A percentile compares a stretch with the other conserved stretches of the same genome.
These are phyloP conservation scores for Phacellophora camtschatica DNA, from an alignment of 30 jellyfish, hydroid and myxozoan species.

Conservation along the genomic window DNA sequence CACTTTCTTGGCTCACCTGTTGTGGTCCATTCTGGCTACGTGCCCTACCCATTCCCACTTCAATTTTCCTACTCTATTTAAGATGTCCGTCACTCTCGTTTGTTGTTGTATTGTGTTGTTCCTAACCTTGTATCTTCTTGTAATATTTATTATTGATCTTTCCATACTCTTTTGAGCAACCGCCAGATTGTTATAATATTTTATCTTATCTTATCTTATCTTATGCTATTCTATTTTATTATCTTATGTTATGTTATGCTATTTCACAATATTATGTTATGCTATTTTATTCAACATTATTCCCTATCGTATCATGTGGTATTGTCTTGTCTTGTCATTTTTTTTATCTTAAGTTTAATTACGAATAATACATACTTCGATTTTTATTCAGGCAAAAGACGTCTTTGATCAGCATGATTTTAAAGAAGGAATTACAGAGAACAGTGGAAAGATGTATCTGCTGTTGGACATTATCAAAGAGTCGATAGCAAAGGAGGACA, in stretches of 20 bases:
- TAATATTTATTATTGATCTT: conserved; percentile 5
- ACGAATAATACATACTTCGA: too few relatives aligned
- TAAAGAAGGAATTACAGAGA: conserved; percentile 67
- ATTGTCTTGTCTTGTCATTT: neutral
- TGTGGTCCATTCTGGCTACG: neutral
- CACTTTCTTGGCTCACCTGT: neutral
- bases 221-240: too few relatives aligned
- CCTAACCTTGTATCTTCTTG: conserved; percentile 2
- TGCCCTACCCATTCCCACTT: neutral
- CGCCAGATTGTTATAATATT: neutral
- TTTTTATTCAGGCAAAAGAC: conserved; percentile 74
- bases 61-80: neutral
- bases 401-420: conserved; percentile 48
- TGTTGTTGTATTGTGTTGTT: neutral
- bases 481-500: conserved; percentile 74
- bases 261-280: too few relatives aligned
- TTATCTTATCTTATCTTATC: neutral
- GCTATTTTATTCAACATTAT: neutral
- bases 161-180: conserved; percentile 33
- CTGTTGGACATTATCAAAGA: conserved; percentile 62
- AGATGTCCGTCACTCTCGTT: neutral
- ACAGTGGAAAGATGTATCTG: conserved; percentile 79
- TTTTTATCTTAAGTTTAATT: too few relatives aligned
- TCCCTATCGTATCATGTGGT: neutral
- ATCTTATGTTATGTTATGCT: too few relatives aligned